Conservation (phyloP, 1,140 invertebrate genomes). For the Nasonia longicornis region DNA sequence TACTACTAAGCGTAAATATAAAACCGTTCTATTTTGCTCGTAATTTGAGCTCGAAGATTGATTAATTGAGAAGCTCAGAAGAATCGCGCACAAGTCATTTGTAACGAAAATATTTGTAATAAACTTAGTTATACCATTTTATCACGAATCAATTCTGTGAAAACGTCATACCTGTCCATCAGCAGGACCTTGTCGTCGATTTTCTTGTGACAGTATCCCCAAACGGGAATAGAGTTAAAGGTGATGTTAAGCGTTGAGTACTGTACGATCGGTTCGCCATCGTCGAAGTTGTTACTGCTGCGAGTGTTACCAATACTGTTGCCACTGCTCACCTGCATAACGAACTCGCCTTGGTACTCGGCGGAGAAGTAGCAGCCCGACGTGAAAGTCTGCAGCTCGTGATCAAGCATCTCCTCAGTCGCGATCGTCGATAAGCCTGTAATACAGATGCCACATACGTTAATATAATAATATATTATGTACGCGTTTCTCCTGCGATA, state of each 20-base stretch:
- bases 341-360: conserved; percentile 77
- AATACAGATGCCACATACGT: background rate
- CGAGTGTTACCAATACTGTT: conserved; percentile 60
- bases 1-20: too few relatives aligned
- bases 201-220: conserved; percentile 76
- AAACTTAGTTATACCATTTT: background rate
- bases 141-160: background rate
- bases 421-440: conserved; percentile 47
- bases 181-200: conserved; percentile 76
- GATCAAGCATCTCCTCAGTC: conserved; percentile 52
- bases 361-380: conserved; percentile 77
- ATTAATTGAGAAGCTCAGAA: too few relatives aligned
- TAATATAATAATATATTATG: background rate
- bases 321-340: conserved; percentile 73
- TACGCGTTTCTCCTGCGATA: too few relatives aligned
- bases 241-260: conserved; percentile 76
- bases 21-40: too few relatives aligned
- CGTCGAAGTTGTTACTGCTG: conserved; percentile 55
- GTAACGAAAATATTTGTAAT: background rate
- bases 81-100: too few relatives aligned
- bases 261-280: conserved; percentile 71
- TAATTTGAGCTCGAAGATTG: too few relatives aligned
- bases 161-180: conserved; percentile 71
- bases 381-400: conserved; percentile 50
- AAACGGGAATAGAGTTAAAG: conserved; percentile 76